Base-by-base conservation (phyloP, 2,797 vertebrate genomes). In the Gymnocypris eckloni region DNA sequence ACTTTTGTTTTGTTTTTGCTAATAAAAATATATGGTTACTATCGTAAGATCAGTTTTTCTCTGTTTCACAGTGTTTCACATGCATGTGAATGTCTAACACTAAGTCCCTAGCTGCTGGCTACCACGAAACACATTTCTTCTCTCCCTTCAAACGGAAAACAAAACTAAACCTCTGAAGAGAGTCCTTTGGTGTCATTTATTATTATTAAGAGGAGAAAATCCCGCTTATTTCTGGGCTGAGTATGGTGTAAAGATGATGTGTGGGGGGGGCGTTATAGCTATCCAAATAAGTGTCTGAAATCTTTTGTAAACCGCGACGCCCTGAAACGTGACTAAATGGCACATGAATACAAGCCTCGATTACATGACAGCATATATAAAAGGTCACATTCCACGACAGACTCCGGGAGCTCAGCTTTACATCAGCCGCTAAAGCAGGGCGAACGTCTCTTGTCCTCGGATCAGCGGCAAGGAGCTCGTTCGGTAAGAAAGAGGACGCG, bases 41-140 rank as follows among this genome's bases (percentile, higher is more conserved):
- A 72, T 73, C 50, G 73, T 86, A 79, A 78, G 84, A 78, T 81
- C 77, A 69, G 77, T 84, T 69, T 20, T 37, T 67, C 64, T 71
- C 52, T 59, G 45, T 75, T 78, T 90, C 90, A 90, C 90, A 90
- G 90, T 90, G 90, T 90, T 88, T 87, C 87, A 90, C 90, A 90
- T 90, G 90, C 90, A 89, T 33, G 88, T 90, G 87, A 88, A 79
- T 4, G 87, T 90, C 88, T 87, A 87, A 85, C 73, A 75, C 79
- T 88, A 90, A 69, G 82, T 81, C 79, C 13, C 80, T 79, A 78
- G 69, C 77, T 90, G 78, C 88, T 86, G 88, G 78, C 87, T 86
- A 84, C 72, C 56, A 78, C 81, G 79, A 83, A 82, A 39, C 84
- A 76, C 25, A 39, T 12, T 50, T 67, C 77, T 66, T 75, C 50